A percentile compares a stretch with the other conserved stretches of the same genome.
Evolutionary conservation across 2,113 vertebrate species (phyloP).

Genomic region (Tachuris rubrigastra): DNA sequence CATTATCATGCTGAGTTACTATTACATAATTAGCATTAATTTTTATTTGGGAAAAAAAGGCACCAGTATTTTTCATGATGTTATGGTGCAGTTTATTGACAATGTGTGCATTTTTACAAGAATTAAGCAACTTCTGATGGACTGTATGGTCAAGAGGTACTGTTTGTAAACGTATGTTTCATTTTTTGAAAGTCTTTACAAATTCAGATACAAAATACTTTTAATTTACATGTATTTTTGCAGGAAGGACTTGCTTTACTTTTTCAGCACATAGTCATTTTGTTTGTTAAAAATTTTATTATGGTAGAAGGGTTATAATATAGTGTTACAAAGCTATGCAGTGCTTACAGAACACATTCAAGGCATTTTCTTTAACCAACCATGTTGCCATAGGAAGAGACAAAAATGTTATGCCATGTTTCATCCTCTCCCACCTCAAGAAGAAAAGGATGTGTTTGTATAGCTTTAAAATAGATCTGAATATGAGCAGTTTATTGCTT

Average conservation of each 20-base stretch:
- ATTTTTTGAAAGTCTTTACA: neutral
- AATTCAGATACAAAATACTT: neutral
- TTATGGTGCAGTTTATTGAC: fast-evolving
- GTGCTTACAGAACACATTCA: neutral
- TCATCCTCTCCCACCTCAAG: neutral
- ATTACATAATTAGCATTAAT: neutral
- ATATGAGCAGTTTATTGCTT: neutral
- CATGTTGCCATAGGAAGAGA: neutral
- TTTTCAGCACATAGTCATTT: neutral
- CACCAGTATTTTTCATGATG: neutral
- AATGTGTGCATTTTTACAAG: neutral
- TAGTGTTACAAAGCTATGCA: neutral
- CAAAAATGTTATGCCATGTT: neutral
- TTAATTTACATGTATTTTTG: neutral
- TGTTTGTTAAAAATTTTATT: neutral
- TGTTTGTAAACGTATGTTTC: neutral
- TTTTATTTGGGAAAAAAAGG: neutral
- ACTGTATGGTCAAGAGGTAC: neutral
- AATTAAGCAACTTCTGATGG: neutral
- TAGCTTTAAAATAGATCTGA: neutral
- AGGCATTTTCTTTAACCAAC: neutral
- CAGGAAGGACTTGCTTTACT: neutral
- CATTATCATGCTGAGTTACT: neutral
- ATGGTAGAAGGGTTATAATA: neutral
- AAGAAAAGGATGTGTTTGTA: neutral